Conservation (phyloP, 2,888 invertebrate species). For the Mythimna lalbum region DNA sequence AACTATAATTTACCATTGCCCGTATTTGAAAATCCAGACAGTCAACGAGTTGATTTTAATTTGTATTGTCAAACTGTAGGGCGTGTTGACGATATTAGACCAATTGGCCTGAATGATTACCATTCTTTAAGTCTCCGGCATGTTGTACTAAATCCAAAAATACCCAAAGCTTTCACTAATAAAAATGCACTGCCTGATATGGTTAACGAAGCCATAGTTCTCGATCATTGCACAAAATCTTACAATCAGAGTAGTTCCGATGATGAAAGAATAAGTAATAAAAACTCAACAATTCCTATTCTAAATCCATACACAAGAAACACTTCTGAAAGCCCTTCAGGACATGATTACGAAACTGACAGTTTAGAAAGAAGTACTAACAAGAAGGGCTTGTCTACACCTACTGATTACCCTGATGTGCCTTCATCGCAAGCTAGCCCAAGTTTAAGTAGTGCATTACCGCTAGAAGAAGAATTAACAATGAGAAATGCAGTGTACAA, state of each 20-base stretch:
- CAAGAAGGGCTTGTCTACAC: conserved; percentile 90
- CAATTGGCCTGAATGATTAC: conserved; percentile 76
- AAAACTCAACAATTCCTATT: conserved; percentile 54
- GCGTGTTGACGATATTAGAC: conserved; percentile 77
- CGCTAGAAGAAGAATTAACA: conserved; percentile 95
- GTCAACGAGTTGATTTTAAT: conserved; percentile 70
- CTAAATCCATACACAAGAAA: conserved; percentile 78
- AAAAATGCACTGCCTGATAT: conserved; percentile 91
- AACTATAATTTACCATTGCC: conserved; percentile 86
- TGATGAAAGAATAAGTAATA: conserved; percentile 80
- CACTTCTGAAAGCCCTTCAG: conserved; percentile 81
- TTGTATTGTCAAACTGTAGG: conserved; percentile 79
- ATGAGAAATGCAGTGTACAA: conserved; percentile 94
- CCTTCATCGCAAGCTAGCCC: conserved; percentile 94
- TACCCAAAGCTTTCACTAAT: conserved; percentile 73
- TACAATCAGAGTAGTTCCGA: conserved; percentile 85
- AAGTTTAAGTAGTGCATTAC: conserved; percentile 93
- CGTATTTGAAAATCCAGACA: conserved; percentile 76
- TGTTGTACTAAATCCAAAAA: conserved; percentile 70
- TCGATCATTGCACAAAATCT: conserved; percentile 86
- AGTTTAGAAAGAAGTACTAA: conserved; percentile 92
- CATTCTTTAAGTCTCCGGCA: conserved; percentile 74
- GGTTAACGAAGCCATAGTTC: conserved; percentile 92
- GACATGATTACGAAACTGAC: conserved; percentile 93
- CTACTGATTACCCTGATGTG: conserved; percentile 92